Percentiles rank a stretch among this genome's conserved stretches.
phyloP scores from a whole-genome alignment of 1,140 invertebrate genomes.

The Drosophila subpulchrella region DNA sequence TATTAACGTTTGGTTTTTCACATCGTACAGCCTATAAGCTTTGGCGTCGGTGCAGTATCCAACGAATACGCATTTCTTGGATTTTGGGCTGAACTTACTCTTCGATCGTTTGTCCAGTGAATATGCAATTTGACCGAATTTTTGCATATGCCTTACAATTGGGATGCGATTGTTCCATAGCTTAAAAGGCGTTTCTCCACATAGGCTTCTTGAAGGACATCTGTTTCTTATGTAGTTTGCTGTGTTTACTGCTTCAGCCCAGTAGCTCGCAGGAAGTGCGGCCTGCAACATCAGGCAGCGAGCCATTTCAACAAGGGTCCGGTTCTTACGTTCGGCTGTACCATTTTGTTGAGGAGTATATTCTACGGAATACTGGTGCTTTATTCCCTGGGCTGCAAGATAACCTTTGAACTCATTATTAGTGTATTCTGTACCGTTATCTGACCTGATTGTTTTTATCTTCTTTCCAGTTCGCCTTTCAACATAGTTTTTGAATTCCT shows the following conservation, averaged over 20 bases:
- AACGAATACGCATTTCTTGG: slow-evolving; percentile 79
- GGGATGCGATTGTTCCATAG: too few species aligned
- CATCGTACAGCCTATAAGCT: slow-evolving; percentile 46
- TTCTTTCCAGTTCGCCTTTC: slow-evolving; percentile 13
- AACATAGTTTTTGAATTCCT: slow-evolving; percentile 8
- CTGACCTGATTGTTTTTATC: slow-evolving; percentile 8
- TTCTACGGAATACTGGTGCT: slow-evolving; percentile 10
- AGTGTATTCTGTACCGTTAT: slow-evolving; percentile 5
- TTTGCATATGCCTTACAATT: slow-evolving; percentile 10
- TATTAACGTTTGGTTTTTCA: neutral
- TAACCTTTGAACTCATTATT: slow-evolving; percentile 14
- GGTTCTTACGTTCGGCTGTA: slow-evolving; percentile 12
- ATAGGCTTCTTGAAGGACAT: too few species aligned
- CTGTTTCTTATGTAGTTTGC: too few species aligned
- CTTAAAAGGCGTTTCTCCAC: too few species aligned
- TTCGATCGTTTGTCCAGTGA: slow-evolving; percentile 11
- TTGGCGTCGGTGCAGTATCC: too few species aligned
- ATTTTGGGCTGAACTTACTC: slow-evolving; percentile 63
- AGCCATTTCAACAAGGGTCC: slow-evolving; percentile 40
- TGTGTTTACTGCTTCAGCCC: slow-evolving; percentile 15
- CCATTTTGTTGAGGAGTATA: slow-evolving; percentile 24
- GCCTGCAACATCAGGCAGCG: slow-evolving; percentile 32
- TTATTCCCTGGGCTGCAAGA: slow-evolving; percentile 3
- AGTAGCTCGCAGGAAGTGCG: slow-evolving; percentile 44
- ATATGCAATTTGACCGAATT: slow-evolving; percentile 3